phyloP scores from a whole-genome alignment of 2,888 invertebrate species.

The Himalopsyche kuldschensis region DNA sequence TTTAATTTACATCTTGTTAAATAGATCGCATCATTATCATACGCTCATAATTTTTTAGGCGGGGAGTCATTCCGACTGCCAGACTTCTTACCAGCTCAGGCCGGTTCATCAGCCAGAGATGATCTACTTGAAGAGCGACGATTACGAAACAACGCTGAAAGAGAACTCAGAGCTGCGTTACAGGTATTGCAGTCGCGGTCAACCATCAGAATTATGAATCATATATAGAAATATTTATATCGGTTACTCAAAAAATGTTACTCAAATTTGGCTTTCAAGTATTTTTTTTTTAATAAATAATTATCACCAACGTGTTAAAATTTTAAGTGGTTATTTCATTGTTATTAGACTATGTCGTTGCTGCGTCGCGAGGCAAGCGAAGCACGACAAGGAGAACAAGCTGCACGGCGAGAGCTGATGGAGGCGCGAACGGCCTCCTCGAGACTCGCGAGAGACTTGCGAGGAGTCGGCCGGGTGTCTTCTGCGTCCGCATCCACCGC shows the following conservation, averaged over 20 bases:
- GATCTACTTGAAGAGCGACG: constrained; percentile 22
- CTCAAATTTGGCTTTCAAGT: too few relatives aligned
- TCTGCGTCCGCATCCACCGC: not conserved
- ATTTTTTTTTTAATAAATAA: too few relatives aligned
- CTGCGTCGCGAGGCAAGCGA: constrained; percentile 49
- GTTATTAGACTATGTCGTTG: not conserved
- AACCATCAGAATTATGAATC: not conserved
- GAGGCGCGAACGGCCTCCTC: constrained; percentile 41
- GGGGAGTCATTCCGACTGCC: constrained; percentile 54
- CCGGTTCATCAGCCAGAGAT: not conserved
- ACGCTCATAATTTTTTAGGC: constrained; percentile 20
- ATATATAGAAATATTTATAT: not conserved
- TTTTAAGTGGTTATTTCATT: not conserved
- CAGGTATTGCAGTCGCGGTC: constrained; percentile 13
- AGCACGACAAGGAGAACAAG: constrained; percentile 50
- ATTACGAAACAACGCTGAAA: constrained; percentile 15
- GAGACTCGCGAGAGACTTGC: constrained; percentile 18
- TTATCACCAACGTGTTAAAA: too few relatives aligned
- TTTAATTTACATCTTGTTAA: too few relatives aligned
- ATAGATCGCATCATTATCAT: too few relatives aligned
- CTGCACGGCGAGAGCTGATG: constrained; percentile 49
- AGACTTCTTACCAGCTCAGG: constrained; percentile 55
- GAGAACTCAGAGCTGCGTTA: constrained; percentile 29
- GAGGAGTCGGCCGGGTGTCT: constrained; percentile 1
- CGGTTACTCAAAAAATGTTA: not conserved